Conservation (phyloP, 2,113 vertebrate species). For the Sturnus vulgaris region DNA sequence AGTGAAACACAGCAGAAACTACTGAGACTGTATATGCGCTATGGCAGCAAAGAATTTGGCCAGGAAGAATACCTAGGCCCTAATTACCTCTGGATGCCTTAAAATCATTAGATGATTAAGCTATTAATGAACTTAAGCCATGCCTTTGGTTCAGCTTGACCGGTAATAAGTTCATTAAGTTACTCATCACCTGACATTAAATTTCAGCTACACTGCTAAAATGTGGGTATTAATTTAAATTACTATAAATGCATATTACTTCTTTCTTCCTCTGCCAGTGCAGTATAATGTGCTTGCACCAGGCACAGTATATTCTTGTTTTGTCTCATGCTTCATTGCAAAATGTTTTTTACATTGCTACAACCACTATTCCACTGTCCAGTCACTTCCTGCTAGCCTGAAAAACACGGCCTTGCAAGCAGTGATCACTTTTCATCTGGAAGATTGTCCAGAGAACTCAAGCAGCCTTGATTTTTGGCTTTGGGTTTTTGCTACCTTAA, state of each 20-base stretch:
- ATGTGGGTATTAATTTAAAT: conserved; percentile 22
- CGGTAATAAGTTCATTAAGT: conserved; percentile 13
- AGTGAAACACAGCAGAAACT: neutral
- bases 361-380: neutral
- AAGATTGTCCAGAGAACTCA: neutral
- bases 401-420: neutral
- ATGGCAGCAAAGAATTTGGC: neutral
- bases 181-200: neutral
- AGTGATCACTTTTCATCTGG: neutral
- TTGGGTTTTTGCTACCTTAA: neutral
- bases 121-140: conserved; percentile 11
- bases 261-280: neutral
- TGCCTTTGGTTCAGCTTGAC: conserved; percentile 1
- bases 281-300: neutral
- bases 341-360: neutral
- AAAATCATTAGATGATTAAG: conserved; percentile 32
- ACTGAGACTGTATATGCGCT: neutral
- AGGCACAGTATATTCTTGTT: neutral
- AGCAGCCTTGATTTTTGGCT: neutral
- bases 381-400: neutral
- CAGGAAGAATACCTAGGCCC: neutral
- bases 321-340: neutral
- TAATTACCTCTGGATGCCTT: neutral
- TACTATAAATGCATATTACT: neutral
- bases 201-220: neutral